These are phyloP conservation scores for Gymnopithys bicolor DNA, from an alignment of 2,797 vertebrate genomes.

Conservation along the genomic window DNA sequence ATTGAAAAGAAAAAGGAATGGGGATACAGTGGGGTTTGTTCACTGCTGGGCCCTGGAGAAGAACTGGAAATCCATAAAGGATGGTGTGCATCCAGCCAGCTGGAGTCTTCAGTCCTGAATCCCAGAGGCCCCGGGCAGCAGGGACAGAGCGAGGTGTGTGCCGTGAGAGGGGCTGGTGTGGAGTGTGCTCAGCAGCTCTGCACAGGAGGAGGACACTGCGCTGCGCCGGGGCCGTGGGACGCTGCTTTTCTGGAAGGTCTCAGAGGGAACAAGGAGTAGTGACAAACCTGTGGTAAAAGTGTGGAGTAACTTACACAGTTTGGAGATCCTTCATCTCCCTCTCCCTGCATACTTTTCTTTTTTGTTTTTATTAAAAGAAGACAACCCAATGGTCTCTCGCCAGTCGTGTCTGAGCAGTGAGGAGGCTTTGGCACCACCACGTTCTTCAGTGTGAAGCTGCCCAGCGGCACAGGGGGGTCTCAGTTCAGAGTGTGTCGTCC, in stretches of 20 bases:
- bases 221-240: not conserved
- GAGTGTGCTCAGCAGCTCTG: not conserved
- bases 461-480: not conserved
- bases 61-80: not conserved
- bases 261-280: constrained; percentile 36
- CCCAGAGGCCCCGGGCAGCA: not conserved
- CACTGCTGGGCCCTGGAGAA: not conserved
- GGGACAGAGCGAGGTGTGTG: not conserved
- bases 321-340: constrained; percentile 57
- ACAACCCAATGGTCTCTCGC: not conserved
- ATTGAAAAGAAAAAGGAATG: not conserved
- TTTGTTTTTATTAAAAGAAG: not conserved
- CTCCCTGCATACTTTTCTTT: not conserved
- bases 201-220: not conserved
- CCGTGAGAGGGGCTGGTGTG: not conserved
- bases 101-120: not conserved
- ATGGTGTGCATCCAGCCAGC: not conserved
- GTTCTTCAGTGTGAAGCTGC: not conserved
- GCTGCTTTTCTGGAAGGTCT: not conserved
- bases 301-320: constrained; percentile 51
- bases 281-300: constrained; percentile 65
- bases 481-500: constrained; percentile 2
- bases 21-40: not conserved
- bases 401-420: constrained; percentile 43
- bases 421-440: constrained; percentile 24